Percentiles rank a stretch among this genome's conserved stretches.
Evolutionary conservation across 2,113 vertebrate genomes (phyloP).

Genomic region (Phaethon lepturus): DNA sequence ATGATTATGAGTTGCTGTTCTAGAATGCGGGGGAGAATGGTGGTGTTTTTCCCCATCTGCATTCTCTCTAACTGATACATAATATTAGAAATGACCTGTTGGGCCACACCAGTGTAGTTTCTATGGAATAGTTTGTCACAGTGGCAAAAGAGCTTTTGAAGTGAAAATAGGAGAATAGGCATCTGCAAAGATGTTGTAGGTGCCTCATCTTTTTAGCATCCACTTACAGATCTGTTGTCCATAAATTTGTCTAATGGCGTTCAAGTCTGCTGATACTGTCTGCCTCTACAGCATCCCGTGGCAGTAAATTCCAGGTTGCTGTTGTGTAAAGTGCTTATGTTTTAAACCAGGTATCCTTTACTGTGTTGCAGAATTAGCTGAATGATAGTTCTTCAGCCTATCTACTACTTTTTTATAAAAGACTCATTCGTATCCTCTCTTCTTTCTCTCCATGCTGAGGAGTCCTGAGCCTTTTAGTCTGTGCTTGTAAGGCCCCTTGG

Average conservation of each 20-base stretch:
- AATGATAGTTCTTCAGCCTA: not conserved
- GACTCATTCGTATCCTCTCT: not conserved
- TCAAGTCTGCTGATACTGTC: not conserved
- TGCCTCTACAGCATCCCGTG: not conserved
- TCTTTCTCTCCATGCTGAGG: not conserved
- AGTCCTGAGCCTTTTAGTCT: not conserved
- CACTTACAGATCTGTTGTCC: not conserved
- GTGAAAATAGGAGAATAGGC: not conserved
- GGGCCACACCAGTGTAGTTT: not conserved
- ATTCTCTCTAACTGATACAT: not conserved
- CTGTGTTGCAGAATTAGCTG: not conserved
- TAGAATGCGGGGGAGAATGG: not conserved
- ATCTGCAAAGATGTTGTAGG: not conserved
- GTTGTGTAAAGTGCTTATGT: not conserved
- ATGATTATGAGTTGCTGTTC: not conserved
- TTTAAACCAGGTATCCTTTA: not conserved
- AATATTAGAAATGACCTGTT: not conserved
- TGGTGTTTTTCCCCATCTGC: accelerated
- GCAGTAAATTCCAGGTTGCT: not conserved
- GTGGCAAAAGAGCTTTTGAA: not conserved
- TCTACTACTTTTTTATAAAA: not conserved
- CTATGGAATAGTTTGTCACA: not conserved
- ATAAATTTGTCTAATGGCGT: not conserved
- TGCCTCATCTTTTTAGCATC: not conserved
- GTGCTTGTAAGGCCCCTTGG: not conserved